Evolutionary conservation across 2,797 vertebrate genomes (phyloP), one percentile per base, ranked within the genome.

Genomic region (Eulemur albifrons): DNA sequence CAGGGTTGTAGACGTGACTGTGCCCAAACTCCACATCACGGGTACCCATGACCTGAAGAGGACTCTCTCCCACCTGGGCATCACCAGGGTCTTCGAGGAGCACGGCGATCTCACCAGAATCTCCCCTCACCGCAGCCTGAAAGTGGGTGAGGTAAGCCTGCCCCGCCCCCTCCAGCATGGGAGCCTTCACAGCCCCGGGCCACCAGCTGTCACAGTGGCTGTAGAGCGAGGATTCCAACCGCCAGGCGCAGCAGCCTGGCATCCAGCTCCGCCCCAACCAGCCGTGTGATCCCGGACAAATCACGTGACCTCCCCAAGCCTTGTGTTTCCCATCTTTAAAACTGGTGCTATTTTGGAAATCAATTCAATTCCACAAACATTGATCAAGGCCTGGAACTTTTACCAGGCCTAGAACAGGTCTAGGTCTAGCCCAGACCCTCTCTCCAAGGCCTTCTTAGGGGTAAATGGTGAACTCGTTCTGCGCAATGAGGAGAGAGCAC

Each of bases 51-150:
- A 98, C 65, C 95, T 99, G 94, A 98, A 93, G 15, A 94, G 95
- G 6, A 80, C 5, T 0, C 97, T 99, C 30, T 98, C 18, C 1
- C 92, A 95, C 43, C 48, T 99, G 97, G 98, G 98, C 38, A 95
- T 99, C 91, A 97, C 96, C 80, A 98, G 97, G 54, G 77, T 98
- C 77, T 99, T 99, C 43, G 97, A 98, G 0, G 86, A 98, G 21
- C 45, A 88, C 0, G 98, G 98, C 11, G 98, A 99, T 20, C 98
- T 99, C 84, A 98, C 98, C 72, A 97, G 97, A 67, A 98, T 99
- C 88, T 97, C 98, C 0, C 93, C 95, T 1, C 1, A 88, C 0
- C 69, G 30, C 6, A 98, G 91, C 4, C 96, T 99, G 83, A 98
- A 98, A 93, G 96, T 99, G 82, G 97, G 98, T 11, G 92, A 98